Percentiles rank a stretch among this genome's conserved stretches.
These are phyloP conservation scores for Bubo blakistoni DNA, from an alignment of 2,113 vertebrate species.

Conservation along the genomic window DNA sequence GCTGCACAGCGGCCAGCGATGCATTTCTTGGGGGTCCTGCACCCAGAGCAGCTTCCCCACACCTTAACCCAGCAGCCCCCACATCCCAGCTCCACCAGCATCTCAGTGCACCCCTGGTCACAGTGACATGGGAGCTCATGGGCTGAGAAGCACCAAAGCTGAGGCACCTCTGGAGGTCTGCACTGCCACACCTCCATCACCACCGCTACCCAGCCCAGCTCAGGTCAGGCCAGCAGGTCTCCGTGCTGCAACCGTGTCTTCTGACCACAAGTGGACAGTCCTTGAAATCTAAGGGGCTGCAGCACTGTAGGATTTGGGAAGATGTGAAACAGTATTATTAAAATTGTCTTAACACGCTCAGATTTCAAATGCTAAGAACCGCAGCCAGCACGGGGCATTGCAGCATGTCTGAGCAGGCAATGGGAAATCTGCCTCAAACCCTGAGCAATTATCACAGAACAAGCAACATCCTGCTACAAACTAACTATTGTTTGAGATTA, in stretches of 20 bases:
- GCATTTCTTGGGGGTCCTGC: neutral
- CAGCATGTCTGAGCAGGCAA: neutral
- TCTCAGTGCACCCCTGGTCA: fast-evolving
- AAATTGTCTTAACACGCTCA: neutral
- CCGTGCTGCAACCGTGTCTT: neutral
- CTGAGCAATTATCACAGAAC: neutral
- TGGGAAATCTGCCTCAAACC: neutral
- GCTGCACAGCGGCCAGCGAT: neutral
- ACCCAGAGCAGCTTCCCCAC: neutral
- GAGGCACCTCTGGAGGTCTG: neutral
- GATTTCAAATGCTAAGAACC: neutral
- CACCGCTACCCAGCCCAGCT: neutral
- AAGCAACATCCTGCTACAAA: conserved; percentile 2
- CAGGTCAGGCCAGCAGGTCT: neutral
- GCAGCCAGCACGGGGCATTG: neutral
- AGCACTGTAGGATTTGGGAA: neutral
- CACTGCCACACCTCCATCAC: neutral
- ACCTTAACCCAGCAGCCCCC: neutral
- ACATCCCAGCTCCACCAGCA: neutral
- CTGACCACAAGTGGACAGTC: neutral
- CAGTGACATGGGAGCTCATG: fast-evolving
- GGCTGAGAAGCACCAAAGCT: neutral
- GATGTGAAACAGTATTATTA: neutral
- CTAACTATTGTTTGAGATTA: neutral
- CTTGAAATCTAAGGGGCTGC: neutral